phyloP scores from a whole-genome alignment of 2,888 invertebrate genomes.

The Chelonus formosanus region DNA sequence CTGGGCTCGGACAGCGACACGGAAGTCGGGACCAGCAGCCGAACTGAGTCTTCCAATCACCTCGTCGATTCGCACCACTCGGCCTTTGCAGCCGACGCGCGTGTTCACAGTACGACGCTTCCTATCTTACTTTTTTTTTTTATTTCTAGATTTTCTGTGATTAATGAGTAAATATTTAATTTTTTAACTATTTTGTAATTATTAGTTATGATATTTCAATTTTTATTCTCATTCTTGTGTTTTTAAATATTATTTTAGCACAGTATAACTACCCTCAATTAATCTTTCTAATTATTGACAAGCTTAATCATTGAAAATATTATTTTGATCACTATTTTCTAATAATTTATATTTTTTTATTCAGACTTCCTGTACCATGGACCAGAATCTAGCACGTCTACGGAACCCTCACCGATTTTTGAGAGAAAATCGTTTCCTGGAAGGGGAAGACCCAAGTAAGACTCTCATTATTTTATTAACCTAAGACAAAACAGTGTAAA shows the following conservation, averaged over 20 bases:
- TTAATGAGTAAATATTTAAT: conserved; percentile 10
- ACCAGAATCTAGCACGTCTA: conserved; percentile 68
- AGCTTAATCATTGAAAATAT: too few species aligned
- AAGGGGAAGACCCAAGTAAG: conserved; percentile 60
- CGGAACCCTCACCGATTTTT: conserved; percentile 69
- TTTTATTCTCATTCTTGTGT: conserved; percentile 39
- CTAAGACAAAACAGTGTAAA: not conserved
- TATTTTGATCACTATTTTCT: too few species aligned
- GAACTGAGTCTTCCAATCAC: conserved; percentile 67
- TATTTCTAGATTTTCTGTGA: conserved; percentile 30
- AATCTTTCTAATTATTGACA: too few species aligned
- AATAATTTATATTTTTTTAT: conserved; percentile 30
- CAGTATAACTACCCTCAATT: not conserved
- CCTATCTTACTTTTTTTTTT: conserved; percentile 39
- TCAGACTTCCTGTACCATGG: conserved; percentile 65
- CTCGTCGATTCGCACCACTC: conserved; percentile 65
- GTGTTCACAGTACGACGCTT: conserved; percentile 62
- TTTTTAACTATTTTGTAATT: conserved; percentile 15
- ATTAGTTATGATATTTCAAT: conserved; percentile 46
- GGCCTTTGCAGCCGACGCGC: conserved; percentile 63
- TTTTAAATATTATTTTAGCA: not conserved
- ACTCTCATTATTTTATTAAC: conserved; percentile 15
- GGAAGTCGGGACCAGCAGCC: conserved; percentile 66
- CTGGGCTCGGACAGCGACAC: conserved; percentile 69
- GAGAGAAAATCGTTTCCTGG: conserved; percentile 65